phyloP scores from a whole-genome alignment of 2,888 invertebrate species.

The Saturnia japonica region DNA sequence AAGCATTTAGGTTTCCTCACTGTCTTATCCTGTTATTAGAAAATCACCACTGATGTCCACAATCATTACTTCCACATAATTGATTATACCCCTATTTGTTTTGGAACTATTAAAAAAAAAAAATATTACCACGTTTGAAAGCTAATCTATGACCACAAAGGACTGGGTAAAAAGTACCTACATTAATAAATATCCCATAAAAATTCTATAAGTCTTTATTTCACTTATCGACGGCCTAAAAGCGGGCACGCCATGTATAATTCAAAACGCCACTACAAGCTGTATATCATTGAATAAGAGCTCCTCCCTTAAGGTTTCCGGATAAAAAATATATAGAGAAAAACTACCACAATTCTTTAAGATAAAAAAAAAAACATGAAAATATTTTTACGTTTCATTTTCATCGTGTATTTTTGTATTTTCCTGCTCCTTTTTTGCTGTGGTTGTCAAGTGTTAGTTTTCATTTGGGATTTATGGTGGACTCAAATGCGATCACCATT shows the following conservation, averaged over 20 bases:
- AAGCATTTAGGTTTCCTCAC: too few species aligned
- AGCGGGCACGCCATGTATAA: slow-evolving; percentile 16
- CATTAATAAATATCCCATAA: slow-evolving; percentile 8
- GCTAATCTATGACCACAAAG: neutral
- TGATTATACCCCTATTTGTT: too few species aligned
- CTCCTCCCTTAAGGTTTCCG: slow-evolving; percentile 13
- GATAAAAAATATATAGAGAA: slow-evolving; percentile 16
- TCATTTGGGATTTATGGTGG: too few species aligned
- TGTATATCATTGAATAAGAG: slow-evolving; percentile 15
- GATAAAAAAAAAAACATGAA: slow-evolving; percentile 6
- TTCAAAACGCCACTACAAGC: slow-evolving; percentile 14
- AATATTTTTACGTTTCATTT: neutral
- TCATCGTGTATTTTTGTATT: neutral
- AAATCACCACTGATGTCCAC: too few species aligned
- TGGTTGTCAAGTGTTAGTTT: too few species aligned
- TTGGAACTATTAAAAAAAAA: neutral
- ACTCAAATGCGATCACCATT: too few species aligned
- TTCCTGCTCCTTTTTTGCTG: neutral
- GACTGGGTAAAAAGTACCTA: neutral
- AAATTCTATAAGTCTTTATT: slow-evolving; percentile 16
- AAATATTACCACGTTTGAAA: neutral
- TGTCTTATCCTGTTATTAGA: too few species aligned
- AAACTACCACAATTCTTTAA: slow-evolving; percentile 12
- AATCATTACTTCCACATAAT: too few species aligned
- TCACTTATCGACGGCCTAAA: slow-evolving; percentile 15